Percentiles rank a stretch among this genome's conserved stretches.
Conservation (phyloP, 2,888 invertebrate species). For the Gandaritis pyraliata region DNA sequence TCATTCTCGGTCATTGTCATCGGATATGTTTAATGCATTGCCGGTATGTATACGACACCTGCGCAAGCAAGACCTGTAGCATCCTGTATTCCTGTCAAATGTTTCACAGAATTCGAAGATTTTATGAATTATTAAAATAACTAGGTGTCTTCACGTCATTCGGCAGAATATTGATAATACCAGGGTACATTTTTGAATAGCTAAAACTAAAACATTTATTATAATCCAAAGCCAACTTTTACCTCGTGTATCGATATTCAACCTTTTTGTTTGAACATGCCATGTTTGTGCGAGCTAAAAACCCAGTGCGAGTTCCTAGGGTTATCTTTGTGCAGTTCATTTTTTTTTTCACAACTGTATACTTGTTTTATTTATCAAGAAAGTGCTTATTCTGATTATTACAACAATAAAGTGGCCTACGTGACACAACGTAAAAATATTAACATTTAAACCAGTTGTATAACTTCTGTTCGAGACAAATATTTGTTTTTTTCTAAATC, state of each 20-base stretch:
- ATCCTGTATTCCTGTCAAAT: slow-evolving; percentile 31
- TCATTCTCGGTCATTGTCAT: slow-evolving; percentile 41
- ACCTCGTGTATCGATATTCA: no score
- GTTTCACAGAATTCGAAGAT: slow-evolving; percentile 16
- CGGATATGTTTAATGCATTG: slow-evolving; percentile 33
- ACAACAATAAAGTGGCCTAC: slow-evolving; percentile 32
- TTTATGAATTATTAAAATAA: slow-evolving; percentile 28
- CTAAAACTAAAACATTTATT: no score
- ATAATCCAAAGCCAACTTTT: no score
- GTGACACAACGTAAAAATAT: slow-evolving; percentile 34
- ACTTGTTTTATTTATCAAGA: no score
- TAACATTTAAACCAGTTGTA: slow-evolving; percentile 29
- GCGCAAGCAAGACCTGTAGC: slow-evolving; percentile 35
- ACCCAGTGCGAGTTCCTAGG: no score
- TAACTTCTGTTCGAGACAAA: slow-evolving; percentile 24
- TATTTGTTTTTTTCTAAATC: slow-evolving; percentile 34
- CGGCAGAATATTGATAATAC: background rate
- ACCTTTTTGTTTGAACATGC: no score
- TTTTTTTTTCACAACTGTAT: no score
- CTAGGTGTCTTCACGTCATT: slow-evolving; percentile 13
- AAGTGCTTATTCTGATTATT: background rate
- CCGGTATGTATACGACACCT: slow-evolving; percentile 35
- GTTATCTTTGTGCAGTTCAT: no score
- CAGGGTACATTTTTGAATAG: background rate
- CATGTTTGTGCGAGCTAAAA: no score